Conservation (phyloP, 92 coral and sea anemone genomes). For the Zoanthus solanderi region DNA sequence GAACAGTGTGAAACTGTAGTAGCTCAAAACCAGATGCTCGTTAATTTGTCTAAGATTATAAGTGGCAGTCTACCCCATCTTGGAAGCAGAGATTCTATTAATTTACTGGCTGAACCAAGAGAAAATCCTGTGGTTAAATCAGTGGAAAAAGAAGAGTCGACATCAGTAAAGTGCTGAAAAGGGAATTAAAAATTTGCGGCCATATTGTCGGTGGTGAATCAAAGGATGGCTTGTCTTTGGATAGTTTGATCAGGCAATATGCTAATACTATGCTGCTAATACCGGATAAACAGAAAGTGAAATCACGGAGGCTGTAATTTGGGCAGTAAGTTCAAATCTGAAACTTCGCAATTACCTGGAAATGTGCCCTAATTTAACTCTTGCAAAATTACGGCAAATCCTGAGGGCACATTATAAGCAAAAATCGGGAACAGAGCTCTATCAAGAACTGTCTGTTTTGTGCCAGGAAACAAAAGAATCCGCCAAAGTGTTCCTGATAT, state of each 20-base stretch:
- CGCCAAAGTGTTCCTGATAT: conserved; percentile 40
- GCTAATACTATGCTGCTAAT: conserved; percentile 33
- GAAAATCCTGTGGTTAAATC: conserved; percentile 24
- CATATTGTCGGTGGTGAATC: conserved; percentile 1
- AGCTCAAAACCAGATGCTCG: conserved; percentile 27
- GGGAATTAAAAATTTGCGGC: conserved; percentile 31
- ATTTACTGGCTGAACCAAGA: neutral
- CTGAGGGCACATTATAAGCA: conserved; percentile 38
- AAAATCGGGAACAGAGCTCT: too few relatives aligned
- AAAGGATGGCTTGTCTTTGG: conserved; percentile 25
- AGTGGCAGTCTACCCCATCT: neutral
- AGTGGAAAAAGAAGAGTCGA: neutral
- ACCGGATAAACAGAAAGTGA: conserved; percentile 63
- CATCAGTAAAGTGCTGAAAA: neutral
- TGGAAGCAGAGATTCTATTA: neutral
- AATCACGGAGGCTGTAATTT: conserved; percentile 6
- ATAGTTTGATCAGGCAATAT: conserved; percentile 19
- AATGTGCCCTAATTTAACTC: conserved; percentile 51
- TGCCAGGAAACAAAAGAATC: conserved; percentile 28
- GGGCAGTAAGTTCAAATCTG: conserved; percentile 65
- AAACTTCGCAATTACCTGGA: conserved; percentile 13
- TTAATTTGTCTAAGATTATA: conserved; percentile 6
- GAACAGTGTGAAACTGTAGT: conserved; percentile 9
- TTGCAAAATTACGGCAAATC: conserved; percentile 51
- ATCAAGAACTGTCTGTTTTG: conserved; percentile 42